Evolutionary conservation across 2,888 invertebrate genomes (phyloP).

Genomic region (Schizaphis graminum): DNA sequence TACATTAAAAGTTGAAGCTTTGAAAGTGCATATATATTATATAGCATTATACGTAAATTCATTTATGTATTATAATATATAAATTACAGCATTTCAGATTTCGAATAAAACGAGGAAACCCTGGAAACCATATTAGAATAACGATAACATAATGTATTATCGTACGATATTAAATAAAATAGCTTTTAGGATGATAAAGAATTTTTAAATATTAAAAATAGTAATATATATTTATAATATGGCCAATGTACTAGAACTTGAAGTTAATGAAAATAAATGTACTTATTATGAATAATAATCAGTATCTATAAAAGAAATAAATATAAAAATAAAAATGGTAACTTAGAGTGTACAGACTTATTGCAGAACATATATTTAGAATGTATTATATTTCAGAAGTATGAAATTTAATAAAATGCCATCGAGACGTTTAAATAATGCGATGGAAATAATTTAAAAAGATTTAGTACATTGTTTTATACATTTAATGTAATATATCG

Average conservation of each 20-base stretch:
- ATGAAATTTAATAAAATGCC: neutral
- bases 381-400: neutral
- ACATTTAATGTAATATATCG: neutral
- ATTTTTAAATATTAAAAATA: neutral
- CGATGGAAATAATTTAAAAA: neutral
- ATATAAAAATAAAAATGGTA: neutral
- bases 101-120: neutral
- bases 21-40: neutral
- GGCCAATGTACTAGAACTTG: neutral
- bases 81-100: neutral
- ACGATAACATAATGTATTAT: neutral
- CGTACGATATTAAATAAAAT: neutral
- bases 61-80: neutral
- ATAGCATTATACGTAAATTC: neutral
- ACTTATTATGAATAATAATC: neutral
- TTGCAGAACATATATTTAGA: neutral
- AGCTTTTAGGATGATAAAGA: neutral
- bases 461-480: neutral
- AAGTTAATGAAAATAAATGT: neutral
- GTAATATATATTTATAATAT: neutral
- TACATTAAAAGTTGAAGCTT: neutral
- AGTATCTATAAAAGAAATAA: neutral
- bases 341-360: neutral
- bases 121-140: neutral
- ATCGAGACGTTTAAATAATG: neutral